Base-by-base conservation (phyloP, 2,113 vertebrate genomes). In the Climacteris rufus region DNA sequence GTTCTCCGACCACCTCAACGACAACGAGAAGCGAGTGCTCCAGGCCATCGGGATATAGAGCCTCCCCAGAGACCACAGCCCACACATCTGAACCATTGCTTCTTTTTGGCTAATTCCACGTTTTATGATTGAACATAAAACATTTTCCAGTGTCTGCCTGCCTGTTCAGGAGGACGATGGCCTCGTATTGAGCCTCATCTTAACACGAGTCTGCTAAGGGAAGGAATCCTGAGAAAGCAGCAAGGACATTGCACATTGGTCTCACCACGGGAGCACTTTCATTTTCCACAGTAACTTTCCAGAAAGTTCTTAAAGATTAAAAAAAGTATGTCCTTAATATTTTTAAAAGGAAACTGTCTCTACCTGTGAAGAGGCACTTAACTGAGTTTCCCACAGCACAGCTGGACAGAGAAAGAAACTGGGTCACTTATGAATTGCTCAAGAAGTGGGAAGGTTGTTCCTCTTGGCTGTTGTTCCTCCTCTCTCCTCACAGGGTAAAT, bases 1-100 rank as follows among this genome's bases (percentile, higher is more conserved):
- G 98, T 99, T 99, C 97, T 99, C 99, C 30, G 98, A 99, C 93
- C 99, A 99, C 96, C 98, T 99, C 93, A 99, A 99, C 93, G 99
- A 98, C 94, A 97, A 97, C 0, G 99, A 99, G 91, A 98, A 98
- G 98, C 98, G 99, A 87, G 98, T 99, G 45, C 97, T 99, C 60
- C 99, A 99, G 96, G 98, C 99, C 63, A 99, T 99, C 31, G 99
- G 99, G 79, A 98, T 99, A 96, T 99, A 98, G 97, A 69, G 20
- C 35, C 35, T 8, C 50, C 13, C 7, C 2, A 52, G 83, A 93
- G 61, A 93, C 56, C 83, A 83, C 33, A 50, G 42, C 13, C 3
- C n/a, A 53, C 94, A 75, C 42, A 95, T 37, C 96, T 23, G 63
- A 50, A 87, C 89, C 75, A 33, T 24, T 39, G 64, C 52, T 54